Base-by-base conservation (phyloP, 2,888 invertebrate genomes). In the Corbicula japonica region DNA sequence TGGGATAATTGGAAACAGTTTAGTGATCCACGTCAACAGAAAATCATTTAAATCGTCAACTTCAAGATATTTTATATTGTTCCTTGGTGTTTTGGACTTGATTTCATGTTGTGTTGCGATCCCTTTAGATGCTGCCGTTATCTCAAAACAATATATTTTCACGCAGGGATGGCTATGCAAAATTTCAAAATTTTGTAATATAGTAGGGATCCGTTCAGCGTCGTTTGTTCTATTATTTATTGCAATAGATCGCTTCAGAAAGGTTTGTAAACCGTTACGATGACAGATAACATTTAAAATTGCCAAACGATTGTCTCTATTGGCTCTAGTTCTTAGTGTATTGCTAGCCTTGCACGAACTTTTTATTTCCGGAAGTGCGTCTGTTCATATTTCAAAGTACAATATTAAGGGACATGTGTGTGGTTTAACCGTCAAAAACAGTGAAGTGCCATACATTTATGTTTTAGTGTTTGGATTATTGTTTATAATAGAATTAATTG, bases 251-350 rank as follows among this genome's bases (percentile, higher is more conserved):
- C 76, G 90, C 18, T 88, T 85, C 68, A 73, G 83, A 21, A 87
- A 87, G 65, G 86, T 88, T 8, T 89, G 89, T 58, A 77, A 66
- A 38, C 88, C 88, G 0, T 75, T 86, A 21, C 70, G 79, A 18
- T 63, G 60, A 46, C 90, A 90, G 62, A 86, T 90, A 26, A 68
- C 83, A 0, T 70, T 84, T 8, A 66, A 26, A 5, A 69, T 78
- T 41, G 87, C 87, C 38, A 84, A 72, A 41, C 26, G 54, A 10
- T 50, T 86, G 12, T 84, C 84, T 66, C 52, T 66, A 30, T 23
- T 58, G 2, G 72, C 83, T 0, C 58, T 83, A 12, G 12, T 73
- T n/a, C 46, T 74, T 12, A 79, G 84, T 2, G 6, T 80, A 18
- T 5, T 73, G 2, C 21, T 84, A 1, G 65, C 79, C 6, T 73